Percentiles rank a stretch among this genome's conserved stretches.
These are phyloP conservation scores for Augochlora pura DNA, from an alignment of 1,140 invertebrate species.

Conservation along the genomic window DNA sequence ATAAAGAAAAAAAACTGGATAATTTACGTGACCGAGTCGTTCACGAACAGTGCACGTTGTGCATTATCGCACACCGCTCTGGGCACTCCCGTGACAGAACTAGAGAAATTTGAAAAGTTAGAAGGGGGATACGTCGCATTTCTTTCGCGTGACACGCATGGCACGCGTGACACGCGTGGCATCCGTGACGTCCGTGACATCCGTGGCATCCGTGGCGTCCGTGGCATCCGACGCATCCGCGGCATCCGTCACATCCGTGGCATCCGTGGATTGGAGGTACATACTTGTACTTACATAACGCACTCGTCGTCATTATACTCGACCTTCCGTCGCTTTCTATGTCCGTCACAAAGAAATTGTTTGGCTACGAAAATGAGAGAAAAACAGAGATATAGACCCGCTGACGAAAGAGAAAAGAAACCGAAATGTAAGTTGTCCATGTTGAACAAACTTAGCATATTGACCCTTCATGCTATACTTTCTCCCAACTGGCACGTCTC, in stretches of 20 bases:
- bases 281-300: no score
- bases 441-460: conserved; percentile 72
- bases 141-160: background rate
- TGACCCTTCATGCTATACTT: conserved; percentile 75
- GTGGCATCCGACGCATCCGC: no score
- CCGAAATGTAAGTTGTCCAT: conserved; percentile 78
- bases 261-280: background rate
- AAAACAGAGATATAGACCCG: conserved; percentile 62
- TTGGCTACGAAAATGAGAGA: conserved; percentile 43
- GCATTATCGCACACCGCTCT: no score
- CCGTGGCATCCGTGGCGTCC: no score
- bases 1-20: no score
- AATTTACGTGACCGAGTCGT: no score
- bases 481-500: conserved; percentile 79
- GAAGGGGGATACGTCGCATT: background rate
- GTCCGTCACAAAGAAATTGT: conserved; percentile 17
- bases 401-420: conserved; percentile 73
- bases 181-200: no score
- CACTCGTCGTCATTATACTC: conserved; percentile 4
- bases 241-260: no score
- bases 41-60: no score
- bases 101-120: no score
- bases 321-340: background rate
- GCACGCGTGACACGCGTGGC: background rate
- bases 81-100: no score